Conservation (phyloP, 2,888 invertebrate genomes). For the Drosophila anomalata region DNA sequence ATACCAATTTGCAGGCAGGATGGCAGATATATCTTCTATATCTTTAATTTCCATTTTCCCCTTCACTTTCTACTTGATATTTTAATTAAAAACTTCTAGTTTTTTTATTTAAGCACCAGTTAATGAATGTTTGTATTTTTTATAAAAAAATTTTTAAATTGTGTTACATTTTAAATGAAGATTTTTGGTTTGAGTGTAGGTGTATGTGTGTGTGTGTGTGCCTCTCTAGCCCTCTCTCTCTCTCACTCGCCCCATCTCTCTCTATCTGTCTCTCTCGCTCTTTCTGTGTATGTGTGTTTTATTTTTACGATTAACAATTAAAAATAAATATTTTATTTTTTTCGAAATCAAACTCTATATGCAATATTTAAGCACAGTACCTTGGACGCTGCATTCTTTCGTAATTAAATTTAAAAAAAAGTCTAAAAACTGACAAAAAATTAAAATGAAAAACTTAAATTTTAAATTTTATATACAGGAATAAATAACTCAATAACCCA, state of each 20-base stretch:
- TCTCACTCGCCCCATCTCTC: conserved; percentile 2
- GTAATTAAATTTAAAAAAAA: neutral
- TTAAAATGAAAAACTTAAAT: conserved; percentile 2
- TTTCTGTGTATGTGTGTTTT: conserved; percentile 10
- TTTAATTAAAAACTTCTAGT: too few relatives aligned
- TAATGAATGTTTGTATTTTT: conserved; percentile 9
- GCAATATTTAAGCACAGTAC: conserved; percentile 61
- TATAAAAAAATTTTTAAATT: conserved; percentile 8
- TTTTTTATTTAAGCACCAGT: conserved; percentile 3
- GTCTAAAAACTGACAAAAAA: neutral
- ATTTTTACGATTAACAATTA: neutral
- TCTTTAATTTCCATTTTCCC: conserved; percentile 8
- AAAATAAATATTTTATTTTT: neutral
- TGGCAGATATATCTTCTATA: conserved; percentile 19
- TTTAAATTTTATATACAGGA: conserved; percentile 26
- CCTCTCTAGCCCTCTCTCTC: conserved; percentile 17
- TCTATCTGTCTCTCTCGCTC: conserved; percentile 1
- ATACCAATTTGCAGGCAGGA: neutral
- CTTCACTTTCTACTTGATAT: too few relatives aligned
- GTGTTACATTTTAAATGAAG: conserved; percentile 69
- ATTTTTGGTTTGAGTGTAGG: conserved; percentile 28
- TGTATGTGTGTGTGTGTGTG: conserved; percentile 7
- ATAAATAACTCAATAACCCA: conserved; percentile 17
- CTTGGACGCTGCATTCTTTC: conserved; percentile 36
- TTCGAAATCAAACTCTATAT: conserved; percentile 45